Base-by-base conservation (phyloP, 2,113 vertebrate species). In the Sinocyclocheilus maitianheensis region DNA sequence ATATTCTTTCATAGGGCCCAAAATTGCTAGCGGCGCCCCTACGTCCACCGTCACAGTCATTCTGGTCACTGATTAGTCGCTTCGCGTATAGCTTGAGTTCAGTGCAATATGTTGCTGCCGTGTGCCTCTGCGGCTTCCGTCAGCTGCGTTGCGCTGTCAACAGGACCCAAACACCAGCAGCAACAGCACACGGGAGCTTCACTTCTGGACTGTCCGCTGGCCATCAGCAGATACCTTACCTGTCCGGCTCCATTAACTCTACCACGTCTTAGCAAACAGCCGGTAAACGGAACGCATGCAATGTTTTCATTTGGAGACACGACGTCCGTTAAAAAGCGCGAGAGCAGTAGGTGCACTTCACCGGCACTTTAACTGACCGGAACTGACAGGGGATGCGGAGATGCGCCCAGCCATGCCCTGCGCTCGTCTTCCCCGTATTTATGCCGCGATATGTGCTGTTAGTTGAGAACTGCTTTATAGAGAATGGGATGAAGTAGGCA, bases 61-160 rank as follows among this genome's bases (percentile, higher is more conserved):
- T 43, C 55, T 20, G 11, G 0, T 55, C 16, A 10, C 2, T 30
- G 30, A 76, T 63, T 69, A 65, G 60, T 60, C 22, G 51, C 51
- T 84, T 84, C 69, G 69, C 67, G 51, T 24, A 58, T 1, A 62
- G 46, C 40, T 0, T 6, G 18, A 48, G 37, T 40, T 11, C 16
- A 20, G 8, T 1, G 30, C 63, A 72, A 84, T 84, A 76, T 81
- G 34, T n/a, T 62, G 43, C 77, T 91, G 90, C 88, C 77, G 75
- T 83, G 88, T 86, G 46, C 88, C 89, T 91, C 91, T 83, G 77
- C 85, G 86, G 89, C 89, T 89, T 92, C 90, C 91, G 89, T 91
- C 53, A 88, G 90, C 86, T 87, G 86, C 72, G 84, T 88, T 81
- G 85, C 80, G 86, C 87, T 83, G 91, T 89, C 78, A 91, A 89